A percentile compares a stretch with the other conserved stretches of the same genome.
Conservation (phyloP, 2,888 invertebrate species). For the Nephrotoma appendiculata region DNA sequence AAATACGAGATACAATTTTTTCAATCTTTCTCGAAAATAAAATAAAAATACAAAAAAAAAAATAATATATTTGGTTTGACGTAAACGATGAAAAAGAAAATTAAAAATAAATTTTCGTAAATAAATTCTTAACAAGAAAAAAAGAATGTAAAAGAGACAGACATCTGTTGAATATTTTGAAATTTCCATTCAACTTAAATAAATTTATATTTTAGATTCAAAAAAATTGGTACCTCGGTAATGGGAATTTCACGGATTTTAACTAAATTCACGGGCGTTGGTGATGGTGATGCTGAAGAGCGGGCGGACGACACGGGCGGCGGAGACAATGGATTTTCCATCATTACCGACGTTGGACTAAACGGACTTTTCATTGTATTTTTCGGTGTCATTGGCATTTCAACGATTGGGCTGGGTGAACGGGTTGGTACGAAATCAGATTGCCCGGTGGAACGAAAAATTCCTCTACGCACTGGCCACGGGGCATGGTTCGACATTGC, state of each 20-base stretch:
- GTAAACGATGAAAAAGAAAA: not conserved
- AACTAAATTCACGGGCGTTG: slow-evolving; percentile 5
- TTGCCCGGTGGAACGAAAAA: slow-evolving; percentile 34
- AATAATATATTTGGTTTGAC: not conserved
- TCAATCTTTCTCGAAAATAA: not conserved
- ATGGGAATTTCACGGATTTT: slow-evolving; percentile 29
- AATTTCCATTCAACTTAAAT: not conserved
- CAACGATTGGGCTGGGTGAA: slow-evolving; percentile 32
- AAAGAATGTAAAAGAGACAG: not conserved
- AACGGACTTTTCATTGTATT: slow-evolving; percentile 9
- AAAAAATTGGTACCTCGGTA: slow-evolving; percentile 22
- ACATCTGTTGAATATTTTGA: slow-evolving; percentile 4
- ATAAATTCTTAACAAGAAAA: not conserved
- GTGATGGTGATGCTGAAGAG: slow-evolving; percentile 17
- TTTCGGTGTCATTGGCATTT: slow-evolving; percentile 29
- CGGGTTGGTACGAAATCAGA: slow-evolving; percentile 30
- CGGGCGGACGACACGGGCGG: slow-evolving; percentile 17
- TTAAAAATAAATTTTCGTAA: not conserved
- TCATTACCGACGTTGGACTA: slow-evolving; percentile 17
- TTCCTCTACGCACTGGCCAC: slow-evolving; percentile 56
- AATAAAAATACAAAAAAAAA: not conserved
- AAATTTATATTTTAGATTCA: not conserved
- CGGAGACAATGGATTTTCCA: slow-evolving; percentile 20
- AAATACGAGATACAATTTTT: not conserved
- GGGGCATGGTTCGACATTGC: slow-evolving; percentile 45